Evolutionary conservation across 2,113 vertebrate species (phyloP).

Genomic region (Triplophysa rosa): DNA sequence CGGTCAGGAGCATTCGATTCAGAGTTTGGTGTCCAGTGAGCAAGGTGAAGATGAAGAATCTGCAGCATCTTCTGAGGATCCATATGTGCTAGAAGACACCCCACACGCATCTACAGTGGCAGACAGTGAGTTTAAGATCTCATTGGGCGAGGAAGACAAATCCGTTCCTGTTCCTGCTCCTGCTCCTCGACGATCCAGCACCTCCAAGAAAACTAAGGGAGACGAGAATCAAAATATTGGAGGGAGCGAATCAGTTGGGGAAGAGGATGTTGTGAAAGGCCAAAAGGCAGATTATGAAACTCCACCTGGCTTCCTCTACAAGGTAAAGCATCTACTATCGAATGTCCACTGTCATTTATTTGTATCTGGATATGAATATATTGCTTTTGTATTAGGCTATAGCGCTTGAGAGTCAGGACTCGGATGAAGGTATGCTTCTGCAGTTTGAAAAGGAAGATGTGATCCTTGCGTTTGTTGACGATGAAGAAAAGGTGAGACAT

Average conservation of each 20-base stretch:
- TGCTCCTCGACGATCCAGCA: neutral
- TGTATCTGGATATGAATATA: neutral
- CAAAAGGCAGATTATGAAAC: conserved; percentile 8
- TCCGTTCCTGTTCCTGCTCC: neutral
- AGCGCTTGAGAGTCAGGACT: conserved; percentile 65
- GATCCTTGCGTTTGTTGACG: conserved; percentile 65
- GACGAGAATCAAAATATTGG: neutral
- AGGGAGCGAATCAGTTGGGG: neutral
- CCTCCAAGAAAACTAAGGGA: neutral
- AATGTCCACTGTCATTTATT: no score
- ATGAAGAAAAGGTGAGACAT: conserved; percentile 62
- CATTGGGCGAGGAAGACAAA: neutral
- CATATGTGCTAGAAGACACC: conserved; percentile 16
- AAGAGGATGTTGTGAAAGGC: neutral
- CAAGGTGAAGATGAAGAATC: conserved; percentile 16
- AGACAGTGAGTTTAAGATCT: neutral
- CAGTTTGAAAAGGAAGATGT: conserved; percentile 71
- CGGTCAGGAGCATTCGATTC: conserved; percentile 5
- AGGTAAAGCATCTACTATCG: conserved; percentile 57
- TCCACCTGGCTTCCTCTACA: conserved; percentile 49
- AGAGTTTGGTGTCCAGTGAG: neutral
- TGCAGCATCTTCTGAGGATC: neutral
- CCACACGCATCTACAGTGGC: neutral
- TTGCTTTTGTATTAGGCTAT: conserved; percentile 62
- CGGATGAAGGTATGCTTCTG: conserved; percentile 60